These are phyloP conservation scores for Megamerina dolium DNA, from an alignment of 2,888 invertebrate species.

Conservation along the genomic window DNA sequence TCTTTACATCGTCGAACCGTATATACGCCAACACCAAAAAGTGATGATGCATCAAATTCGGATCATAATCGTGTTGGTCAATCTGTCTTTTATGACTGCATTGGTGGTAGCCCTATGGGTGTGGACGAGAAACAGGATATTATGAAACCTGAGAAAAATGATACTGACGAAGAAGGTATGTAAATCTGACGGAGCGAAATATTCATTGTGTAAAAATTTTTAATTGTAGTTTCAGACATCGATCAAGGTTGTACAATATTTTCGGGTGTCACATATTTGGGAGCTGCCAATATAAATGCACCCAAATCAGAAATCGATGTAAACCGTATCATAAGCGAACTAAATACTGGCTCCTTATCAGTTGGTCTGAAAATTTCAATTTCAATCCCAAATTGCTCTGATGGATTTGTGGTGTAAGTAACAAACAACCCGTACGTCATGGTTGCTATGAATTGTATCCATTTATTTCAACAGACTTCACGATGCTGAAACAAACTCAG, in stretches of 20 bases:
- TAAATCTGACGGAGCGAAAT: neutral
- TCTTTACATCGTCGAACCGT: constrained; percentile 24
- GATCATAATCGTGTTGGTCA: constrained; percentile 48
- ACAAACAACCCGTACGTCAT: neutral
- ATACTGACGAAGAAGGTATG: constrained; percentile 69
- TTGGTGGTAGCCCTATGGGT: constrained; percentile 45
- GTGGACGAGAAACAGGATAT: constrained; percentile 66
- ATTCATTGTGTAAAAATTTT: constrained; percentile 2
- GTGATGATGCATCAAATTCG: constrained; percentile 38
- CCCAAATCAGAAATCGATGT: constrained; percentile 91
- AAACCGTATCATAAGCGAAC: constrained; percentile 84
- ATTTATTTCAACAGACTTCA: constrained; percentile 57
- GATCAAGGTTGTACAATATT: constrained; percentile 88
- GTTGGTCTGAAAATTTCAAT: constrained; percentile 82
- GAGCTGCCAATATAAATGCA: constrained; percentile 83
- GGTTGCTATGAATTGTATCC: neutral
- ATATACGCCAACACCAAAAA: constrained; percentile 31
- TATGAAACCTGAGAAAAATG: constrained; percentile 66
- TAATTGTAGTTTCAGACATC: constrained; percentile 65
- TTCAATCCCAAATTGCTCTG: constrained; percentile 86
- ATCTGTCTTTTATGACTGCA: constrained; percentile 49
- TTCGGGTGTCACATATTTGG: constrained; percentile 88
- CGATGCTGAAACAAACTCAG: constrained; percentile 69
- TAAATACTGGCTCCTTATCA: constrained; percentile 65
- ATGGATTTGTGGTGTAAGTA: constrained; percentile 88